These are phyloP conservation scores for Keiferia lycopersicella DNA, from an alignment of 2,888 invertebrate genomes.

Conservation along the genomic window DNA sequence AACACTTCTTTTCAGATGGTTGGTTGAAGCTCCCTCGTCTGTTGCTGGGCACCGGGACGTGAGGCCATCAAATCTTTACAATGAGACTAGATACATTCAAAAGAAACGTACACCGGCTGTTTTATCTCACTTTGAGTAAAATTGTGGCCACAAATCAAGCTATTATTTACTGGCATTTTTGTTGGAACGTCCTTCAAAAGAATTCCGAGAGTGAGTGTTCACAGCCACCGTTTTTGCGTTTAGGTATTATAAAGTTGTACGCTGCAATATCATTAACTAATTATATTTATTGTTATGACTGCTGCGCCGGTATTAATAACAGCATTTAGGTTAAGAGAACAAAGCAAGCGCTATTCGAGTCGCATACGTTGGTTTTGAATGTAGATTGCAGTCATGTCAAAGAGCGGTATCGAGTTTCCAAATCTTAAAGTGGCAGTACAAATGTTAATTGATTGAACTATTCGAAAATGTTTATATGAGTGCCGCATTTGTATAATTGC, in stretches of 20 bases:
- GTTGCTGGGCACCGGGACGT: conserved; percentile 30
- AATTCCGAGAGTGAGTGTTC: too few species aligned
- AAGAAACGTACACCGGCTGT: background rate
- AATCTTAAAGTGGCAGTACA: background rate
- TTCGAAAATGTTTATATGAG: background rate
- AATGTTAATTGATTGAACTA: background rate
- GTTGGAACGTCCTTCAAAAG: too few species aligned
- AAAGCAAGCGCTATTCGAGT: background rate
- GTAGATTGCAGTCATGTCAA: background rate
- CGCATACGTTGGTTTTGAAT: background rate
- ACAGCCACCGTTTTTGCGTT: too few species aligned
- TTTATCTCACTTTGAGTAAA: background rate
- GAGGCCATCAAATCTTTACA: conserved; percentile 52
- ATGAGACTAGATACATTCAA: conserved; percentile 7
- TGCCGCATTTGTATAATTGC: background rate
- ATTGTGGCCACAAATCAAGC: background rate
- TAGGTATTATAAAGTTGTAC: background rate
- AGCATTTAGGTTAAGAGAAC: conserved; percentile 9
- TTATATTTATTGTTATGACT: background rate
- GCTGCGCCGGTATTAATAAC: background rate
- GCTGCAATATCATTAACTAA: background rate
- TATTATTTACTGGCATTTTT: background rate
- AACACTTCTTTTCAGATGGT: conserved; percentile 59
- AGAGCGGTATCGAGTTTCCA: background rate
- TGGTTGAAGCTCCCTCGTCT: conserved; percentile 41